Evolutionary conservation across 2,888 invertebrate species (phyloP), one percentile per base, ranked within the genome.

Genomic region (Aromia moschata): DNA sequence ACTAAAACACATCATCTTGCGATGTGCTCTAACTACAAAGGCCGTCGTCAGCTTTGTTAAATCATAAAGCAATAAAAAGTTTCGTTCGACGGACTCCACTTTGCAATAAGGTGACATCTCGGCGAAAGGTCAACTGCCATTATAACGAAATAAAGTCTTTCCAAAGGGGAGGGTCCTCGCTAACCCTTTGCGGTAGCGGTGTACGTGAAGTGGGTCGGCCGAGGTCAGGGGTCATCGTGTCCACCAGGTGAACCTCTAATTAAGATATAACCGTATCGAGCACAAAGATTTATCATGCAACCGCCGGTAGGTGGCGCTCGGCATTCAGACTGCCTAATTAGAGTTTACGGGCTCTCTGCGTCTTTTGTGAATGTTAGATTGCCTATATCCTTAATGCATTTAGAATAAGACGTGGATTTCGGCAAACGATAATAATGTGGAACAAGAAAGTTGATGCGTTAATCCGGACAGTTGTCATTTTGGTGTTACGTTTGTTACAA

Each of bases 221-320:
- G 53, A 60, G 60, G 65, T 60, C 56, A 56, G 40, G 49, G 62
- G 65, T 60, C 60, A 49, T 43, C 43, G 56, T 43, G 54, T 57
- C 55, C 54, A 49, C 62, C 65, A 62, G 65, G 60, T 62, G 58
- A 58, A 53, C 31, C 56, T 49, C 62, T 58, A 62, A 65, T 62
- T 65, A 62, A 52, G 58, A 63, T 60, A 57, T 53, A 57, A 38
- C 54, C 58, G 56, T 59, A 62, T 62, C 58, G 58, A 56, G 47
- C 53, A 30, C 41, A 49, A 45, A 44, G 58, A 59, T 62, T 56
- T 56, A 59, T 54, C 56, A 56, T 59, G 54, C 46, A 40, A 41
- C 58, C 49, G 40, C 47, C 15, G 46, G 12, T n/a, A 56, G 44
- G 18, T 45, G 11, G 17, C 46, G 37, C 18, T 31, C 40, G 30